phyloP scores from a whole-genome alignment of 2,888 invertebrate genomes.

The Hetaerina titia region DNA sequence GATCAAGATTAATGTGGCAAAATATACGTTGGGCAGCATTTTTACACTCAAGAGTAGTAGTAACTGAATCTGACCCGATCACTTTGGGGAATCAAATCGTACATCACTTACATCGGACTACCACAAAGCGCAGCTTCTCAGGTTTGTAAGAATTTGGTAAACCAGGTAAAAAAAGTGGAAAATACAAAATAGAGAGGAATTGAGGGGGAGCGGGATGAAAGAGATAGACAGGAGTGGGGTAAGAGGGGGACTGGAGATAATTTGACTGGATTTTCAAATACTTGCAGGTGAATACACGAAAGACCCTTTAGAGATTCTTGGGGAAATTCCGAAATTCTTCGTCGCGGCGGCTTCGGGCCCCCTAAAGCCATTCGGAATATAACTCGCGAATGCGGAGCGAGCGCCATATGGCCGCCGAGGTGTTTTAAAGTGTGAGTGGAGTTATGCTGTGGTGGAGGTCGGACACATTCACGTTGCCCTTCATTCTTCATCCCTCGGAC shows the following conservation, averaged over 20 bases:
- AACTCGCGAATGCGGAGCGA: constrained; percentile 21
- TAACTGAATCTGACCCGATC: background rate
- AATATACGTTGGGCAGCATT: background rate
- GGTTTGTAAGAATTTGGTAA: background rate
- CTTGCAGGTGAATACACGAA: background rate
- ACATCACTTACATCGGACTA: background rate
- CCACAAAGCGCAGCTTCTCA: background rate
- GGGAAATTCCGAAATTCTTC: constrained; percentile 26
- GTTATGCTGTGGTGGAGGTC: background rate
- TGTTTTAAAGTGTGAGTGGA: background rate
- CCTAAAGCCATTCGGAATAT: background rate
- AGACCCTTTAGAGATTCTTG: background rate
- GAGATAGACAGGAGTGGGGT: background rate
- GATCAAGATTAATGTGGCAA: background rate
- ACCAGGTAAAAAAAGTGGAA: background rate
- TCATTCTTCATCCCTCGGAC: background rate
- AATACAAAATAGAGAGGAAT: background rate
- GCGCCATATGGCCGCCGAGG: constrained; percentile 49
- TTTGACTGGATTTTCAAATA: background rate
- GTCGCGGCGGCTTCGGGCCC: background rate
- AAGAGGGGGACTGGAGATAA: background rate
- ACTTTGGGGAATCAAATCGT: background rate
- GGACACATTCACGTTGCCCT: background rate
- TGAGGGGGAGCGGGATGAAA: background rate
- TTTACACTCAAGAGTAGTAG: background rate